A percentile compares a stretch with the other conserved stretches of the same genome.
phyloP scores from a whole-genome alignment of 2,888 invertebrate species.

The Tenthredo amoena region DNA sequence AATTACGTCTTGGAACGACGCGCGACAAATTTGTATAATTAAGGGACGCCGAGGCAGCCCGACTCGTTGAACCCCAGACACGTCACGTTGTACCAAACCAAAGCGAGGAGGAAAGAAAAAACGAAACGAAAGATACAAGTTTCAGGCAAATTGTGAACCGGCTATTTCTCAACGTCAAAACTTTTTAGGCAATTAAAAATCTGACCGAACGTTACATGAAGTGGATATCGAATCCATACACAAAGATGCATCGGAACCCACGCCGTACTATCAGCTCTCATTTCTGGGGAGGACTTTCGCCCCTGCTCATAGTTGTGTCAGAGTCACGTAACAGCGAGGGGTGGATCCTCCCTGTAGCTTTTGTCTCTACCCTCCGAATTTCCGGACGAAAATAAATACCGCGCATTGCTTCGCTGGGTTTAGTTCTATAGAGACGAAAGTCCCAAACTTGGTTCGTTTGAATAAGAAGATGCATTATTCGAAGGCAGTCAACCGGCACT shows the following conservation, averaged over 20 bases:
- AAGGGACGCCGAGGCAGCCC: neutral
- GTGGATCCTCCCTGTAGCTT: conserved; percentile 20
- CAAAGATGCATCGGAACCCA: neutral
- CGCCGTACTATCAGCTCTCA: neutral
- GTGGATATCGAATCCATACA: neutral
- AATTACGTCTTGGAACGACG: conserved; percentile 30
- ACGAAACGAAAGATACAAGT: neutral
- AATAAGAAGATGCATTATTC: conserved; percentile 31
- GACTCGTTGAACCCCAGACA: conserved; percentile 20
- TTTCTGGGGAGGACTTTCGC: conserved; percentile 17
- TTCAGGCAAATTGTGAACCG: neutral
- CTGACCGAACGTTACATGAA: neutral
- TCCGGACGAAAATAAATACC: conserved; percentile 41
- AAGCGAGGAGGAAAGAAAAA: neutral
- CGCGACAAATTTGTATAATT: conserved; percentile 44
- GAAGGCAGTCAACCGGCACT: conserved; percentile 9
- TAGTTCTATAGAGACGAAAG: neutral
- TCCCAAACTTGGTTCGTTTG: conserved; percentile 15
- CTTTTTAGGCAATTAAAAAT: neutral
- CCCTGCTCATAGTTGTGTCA: neutral
- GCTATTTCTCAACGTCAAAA: conserved; percentile 24
- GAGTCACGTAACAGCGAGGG: conserved; percentile 31
- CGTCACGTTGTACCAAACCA: neutral
- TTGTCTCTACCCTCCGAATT: neutral
- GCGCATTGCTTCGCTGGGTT: neutral